These are phyloP conservation scores for Gyps fulvus DNA, from an alignment of 2,113 vertebrate species.

Conservation along the genomic window DNA sequence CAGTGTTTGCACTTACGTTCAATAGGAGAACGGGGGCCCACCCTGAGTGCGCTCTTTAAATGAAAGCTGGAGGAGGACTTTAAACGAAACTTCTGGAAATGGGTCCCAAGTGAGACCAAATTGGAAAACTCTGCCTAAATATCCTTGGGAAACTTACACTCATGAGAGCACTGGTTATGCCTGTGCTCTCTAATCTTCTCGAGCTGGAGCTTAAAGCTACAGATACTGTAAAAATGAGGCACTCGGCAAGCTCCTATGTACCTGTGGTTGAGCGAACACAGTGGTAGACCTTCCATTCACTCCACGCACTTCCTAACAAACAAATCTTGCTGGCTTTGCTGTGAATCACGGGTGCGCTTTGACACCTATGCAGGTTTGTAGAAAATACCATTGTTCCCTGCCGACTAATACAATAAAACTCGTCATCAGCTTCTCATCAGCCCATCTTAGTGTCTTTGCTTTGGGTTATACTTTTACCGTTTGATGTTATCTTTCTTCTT, in stretches of 20 bases:
- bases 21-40: background rate
- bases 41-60: background rate
- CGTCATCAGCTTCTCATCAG: background rate
- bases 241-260: background rate
- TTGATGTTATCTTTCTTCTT: conserved; percentile 33
- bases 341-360: background rate
- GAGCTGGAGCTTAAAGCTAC: background rate
- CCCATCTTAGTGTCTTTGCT: background rate
- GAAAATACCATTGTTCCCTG: background rate
- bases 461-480: background rate
- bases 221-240: background rate
- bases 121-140: background rate
- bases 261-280: background rate
- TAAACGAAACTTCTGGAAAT: background rate
- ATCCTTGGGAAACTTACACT: background rate
- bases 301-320: background rate
- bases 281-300: background rate
- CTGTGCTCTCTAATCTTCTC: background rate
- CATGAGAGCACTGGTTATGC: background rate
- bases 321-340: conserved; percentile 14
- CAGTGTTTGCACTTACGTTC: conserved; percentile 36
- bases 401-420: background rate
- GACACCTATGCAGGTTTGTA: conserved; percentile 45
- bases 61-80: background rate
- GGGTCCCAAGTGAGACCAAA: background rate